These are phyloP conservation scores for Lymantria dispar DNA, from an alignment of 2,888 invertebrate species.

Conservation along the genomic window DNA sequence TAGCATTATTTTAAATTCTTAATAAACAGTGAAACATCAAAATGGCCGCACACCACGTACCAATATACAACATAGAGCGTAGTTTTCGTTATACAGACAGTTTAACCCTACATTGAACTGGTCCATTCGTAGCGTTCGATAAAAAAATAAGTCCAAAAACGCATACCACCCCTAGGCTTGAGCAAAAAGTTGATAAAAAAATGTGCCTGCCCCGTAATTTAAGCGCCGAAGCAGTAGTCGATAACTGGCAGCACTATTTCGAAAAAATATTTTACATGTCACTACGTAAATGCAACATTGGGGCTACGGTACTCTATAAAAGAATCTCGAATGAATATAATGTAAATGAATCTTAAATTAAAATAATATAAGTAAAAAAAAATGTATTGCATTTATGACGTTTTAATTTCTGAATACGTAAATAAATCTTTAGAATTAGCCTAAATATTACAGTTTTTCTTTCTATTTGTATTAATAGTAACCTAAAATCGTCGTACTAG, in stretches of 20 bases:
- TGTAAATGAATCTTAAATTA: too few relatives aligned
- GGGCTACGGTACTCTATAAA: too few relatives aligned
- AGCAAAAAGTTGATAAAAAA: conserved; percentile 70
- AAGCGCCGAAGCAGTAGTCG: conserved; percentile 72
- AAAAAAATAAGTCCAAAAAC: conserved; percentile 63
- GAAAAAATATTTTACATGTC: conserved; percentile 32
- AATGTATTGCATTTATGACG: too few relatives aligned
- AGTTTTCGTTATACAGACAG: conserved; percentile 53
- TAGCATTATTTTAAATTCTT: background rate
- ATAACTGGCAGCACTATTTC: conserved; percentile 54
- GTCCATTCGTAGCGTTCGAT: conserved; percentile 54
- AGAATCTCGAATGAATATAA: too few relatives aligned
- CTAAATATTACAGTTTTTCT: too few relatives aligned
- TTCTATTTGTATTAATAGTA: too few relatives aligned
- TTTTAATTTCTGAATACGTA: too few relatives aligned
- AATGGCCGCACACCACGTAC: conserved; percentile 5
- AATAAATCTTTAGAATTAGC: too few relatives aligned
- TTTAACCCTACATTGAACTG: conserved; percentile 67
- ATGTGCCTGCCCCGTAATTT: conserved; percentile 73
- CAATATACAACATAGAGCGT: conserved; percentile 22
- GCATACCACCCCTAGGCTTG: conserved; percentile 72
- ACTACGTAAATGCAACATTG: conserved; percentile 5
- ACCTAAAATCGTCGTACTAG: too few relatives aligned
- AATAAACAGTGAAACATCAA: background rate
- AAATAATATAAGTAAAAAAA: too few relatives aligned